Evolutionary conservation across 2,888 invertebrate species (phyloP), one percentile per base, ranked within the genome.

Genomic region (Salticus scenicus): DNA sequence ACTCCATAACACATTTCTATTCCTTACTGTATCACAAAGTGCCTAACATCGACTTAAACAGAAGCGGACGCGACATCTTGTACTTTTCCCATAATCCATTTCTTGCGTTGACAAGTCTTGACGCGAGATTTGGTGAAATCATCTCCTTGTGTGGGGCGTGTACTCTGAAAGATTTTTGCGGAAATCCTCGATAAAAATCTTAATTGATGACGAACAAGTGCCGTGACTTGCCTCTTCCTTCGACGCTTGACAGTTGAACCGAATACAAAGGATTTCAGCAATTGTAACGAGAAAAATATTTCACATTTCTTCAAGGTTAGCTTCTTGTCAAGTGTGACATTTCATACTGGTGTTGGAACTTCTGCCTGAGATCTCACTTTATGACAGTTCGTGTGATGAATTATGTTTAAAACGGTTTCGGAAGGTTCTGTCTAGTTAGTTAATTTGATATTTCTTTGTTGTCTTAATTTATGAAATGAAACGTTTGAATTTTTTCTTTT

Each of bases 21-120:
- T n/a, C n/a, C n/a, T n/a, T n/a, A n/a, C n/a, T n/a, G n/a, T n/a
- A n/a, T n/a, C n/a, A n/a, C n/a, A n/a, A n/a, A n/a, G n/a, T n/a
- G n/a, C n/a, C n/a, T n/a, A n/a, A n/a, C n/a, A n/a, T n/a, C n/a
- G n/a, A n/a, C n/a, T n/a, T n/a, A n/a, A n/a, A n/a, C n/a, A n/a
- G n/a, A n/a, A n/a, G n/a, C n/a, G n/a, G 27, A 47, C n/a, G 31
- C 64, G 51, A 37, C 74, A 70, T 57, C 57, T 41, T 47, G 75
- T 24, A 33, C 66, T 2, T 14, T 84, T 84, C 83, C 77, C 83
- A 84, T 77, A 51, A 73, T 84, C 37, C 73, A 77, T 84, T 84
- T 77, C 42, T 27, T 17, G 57, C 73, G 83, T 66, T 72, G 77
- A 84, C 83, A 77, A 28, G 63, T 63, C 63, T 20, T 66, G 73